Evolutionary conservation across 2,888 invertebrate species (phyloP).

Genomic region (Lithophane semibrunnea): DNA sequence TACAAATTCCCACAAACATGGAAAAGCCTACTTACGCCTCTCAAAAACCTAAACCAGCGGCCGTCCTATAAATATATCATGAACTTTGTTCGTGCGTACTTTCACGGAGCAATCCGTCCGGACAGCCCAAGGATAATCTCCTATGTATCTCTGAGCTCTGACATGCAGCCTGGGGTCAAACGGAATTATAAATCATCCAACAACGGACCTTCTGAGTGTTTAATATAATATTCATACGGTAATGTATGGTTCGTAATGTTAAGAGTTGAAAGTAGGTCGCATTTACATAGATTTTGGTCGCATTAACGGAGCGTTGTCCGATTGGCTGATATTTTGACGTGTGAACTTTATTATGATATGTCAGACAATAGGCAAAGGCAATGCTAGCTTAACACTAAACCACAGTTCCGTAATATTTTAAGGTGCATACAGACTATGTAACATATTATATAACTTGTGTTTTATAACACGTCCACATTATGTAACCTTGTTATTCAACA

Average conservation of each 20-base stretch:
- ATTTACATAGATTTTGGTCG: constrained; percentile 68
- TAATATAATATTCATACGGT: constrained; percentile 76
- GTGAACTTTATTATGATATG: not conserved
- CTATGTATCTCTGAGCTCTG: constrained; percentile 60
- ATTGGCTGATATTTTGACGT: constrained; percentile 17
- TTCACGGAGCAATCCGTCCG: constrained; percentile 55
- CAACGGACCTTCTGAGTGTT: constrained; percentile 69
- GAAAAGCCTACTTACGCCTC: constrained; percentile 31
- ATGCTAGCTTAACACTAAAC: not conserved
- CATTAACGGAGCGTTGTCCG: constrained; percentile 15
- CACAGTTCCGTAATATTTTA: not conserved
- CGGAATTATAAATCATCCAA: constrained; percentile 79
- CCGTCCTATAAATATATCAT: constrained; percentile 52
- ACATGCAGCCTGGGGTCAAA: constrained; percentile 71
- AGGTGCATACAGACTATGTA: too few relatives aligned
- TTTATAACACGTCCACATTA: too few relatives aligned
- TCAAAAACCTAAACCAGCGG: constrained; percentile 45
- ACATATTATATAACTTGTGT: too few relatives aligned
- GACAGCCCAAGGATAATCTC: constrained; percentile 53
- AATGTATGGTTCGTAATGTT: constrained; percentile 66
- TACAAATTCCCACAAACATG: constrained; percentile 30
- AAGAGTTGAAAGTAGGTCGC: constrained; percentile 74
- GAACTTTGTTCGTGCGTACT: constrained; percentile 42
- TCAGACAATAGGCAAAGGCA: not conserved
- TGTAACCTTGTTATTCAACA: too few relatives aligned